Evolutionary conservation across 2,797 vertebrate species (phyloP), one percentile per base, ranked within the genome.

Genomic region (Melanotaenia maccullochi): DNA sequence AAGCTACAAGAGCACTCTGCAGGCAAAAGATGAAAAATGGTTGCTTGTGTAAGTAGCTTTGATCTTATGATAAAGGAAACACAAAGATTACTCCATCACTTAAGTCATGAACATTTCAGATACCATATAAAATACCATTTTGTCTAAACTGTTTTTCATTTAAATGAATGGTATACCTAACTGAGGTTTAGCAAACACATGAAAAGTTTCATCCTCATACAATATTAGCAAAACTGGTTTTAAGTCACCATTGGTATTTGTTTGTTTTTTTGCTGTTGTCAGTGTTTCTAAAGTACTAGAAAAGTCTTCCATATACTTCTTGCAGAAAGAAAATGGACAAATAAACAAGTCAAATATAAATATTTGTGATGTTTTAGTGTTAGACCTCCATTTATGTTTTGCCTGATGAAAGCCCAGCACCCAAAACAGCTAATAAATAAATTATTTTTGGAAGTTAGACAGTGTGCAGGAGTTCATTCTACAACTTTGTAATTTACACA

Each of bases 81-180:
- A 38, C 71, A 78, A 71, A 65, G n/a, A 35, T 73, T 68, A 59
- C 67, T 73, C 79, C 18, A 76, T 75, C 79, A 75, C 81, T 78
- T 65, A 77, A 44, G 42, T 38, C 60, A 68, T 54, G 61, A 68
- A 52, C 62, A 28, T 70, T 52, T 49, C n/a, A 2, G 44, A 49
- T 9, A 49, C 44, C 20, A 22, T 22, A 20, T 22, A 8, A 49
- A 42, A 68, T 25, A 33, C 5, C 11, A 38, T 13, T 3, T 9
- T 55, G 30, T 64, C 70, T 35, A 28, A 49, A 56, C 9, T 25
- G 22, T 49, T 40, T 60, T 24, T 64, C 18, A 47, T 54, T 56
- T 30, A 76, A 71, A 63, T 4, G 1, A 35, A 63, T 60, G 24
- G 30, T 80, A 47, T 40, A 52, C 62, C 54, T 35, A 11, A 13